Evolutionary conservation across 2,888 invertebrate genomes (phyloP).

Genomic region (Xanthia togata): DNA sequence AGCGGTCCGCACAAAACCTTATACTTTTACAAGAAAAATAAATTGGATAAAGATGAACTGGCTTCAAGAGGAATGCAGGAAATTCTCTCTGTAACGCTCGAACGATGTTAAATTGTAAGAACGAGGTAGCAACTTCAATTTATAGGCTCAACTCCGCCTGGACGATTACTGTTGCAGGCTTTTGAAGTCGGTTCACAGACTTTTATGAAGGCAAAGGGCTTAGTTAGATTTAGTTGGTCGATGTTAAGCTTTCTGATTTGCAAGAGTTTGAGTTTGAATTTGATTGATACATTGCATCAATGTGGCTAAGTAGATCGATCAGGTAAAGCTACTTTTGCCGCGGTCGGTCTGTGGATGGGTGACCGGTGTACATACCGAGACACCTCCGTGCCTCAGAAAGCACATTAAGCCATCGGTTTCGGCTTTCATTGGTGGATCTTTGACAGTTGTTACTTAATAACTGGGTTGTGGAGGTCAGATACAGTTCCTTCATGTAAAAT

Average conservation of each 20-base stretch:
- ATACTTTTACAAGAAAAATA: slow-evolving; percentile 61
- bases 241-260: slow-evolving; percentile 37
- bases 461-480: background rate
- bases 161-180: slow-evolving; percentile 64
- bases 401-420: too few relatives aligned
- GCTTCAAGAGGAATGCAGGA: slow-evolving; percentile 68
- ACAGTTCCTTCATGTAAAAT: background rate
- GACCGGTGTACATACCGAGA: background rate
- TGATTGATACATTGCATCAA: background rate
- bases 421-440: background rate
- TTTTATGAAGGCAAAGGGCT: slow-evolving; percentile 59
- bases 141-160: slow-evolving; percentile 63
- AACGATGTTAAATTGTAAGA: slow-evolving; percentile 71
- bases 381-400: background rate
- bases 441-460: background rate
- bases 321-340: background rate
- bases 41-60: slow-evolving; percentile 83
- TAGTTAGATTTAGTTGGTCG: slow-evolving; percentile 52
- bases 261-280: slow-evolving; percentile 9
- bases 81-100: slow-evolving; percentile 70
- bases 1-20: slow-evolving; percentile 21
- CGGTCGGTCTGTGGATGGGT: background rate
- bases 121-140: slow-evolving; percentile 67
- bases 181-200: slow-evolving; percentile 57
- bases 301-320: background rate